phyloP scores from a whole-genome alignment of 2,113 vertebrate genomes.

The Prunella fulvescens region DNA sequence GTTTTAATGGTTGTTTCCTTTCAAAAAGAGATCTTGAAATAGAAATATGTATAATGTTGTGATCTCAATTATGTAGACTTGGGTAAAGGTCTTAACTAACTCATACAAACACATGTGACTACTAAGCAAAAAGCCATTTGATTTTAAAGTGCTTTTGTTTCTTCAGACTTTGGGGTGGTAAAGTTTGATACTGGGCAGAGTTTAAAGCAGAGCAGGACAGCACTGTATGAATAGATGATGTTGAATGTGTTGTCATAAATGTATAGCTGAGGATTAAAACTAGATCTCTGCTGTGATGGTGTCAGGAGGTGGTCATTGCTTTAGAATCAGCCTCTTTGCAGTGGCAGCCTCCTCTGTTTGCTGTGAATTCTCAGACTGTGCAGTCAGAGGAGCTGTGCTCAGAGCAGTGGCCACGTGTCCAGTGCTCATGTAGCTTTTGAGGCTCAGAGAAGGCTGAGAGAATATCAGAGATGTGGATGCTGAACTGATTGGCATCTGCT shows the following conservation, averaged over 20 bases:
- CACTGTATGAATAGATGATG: neutral
- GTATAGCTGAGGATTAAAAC: accelerated
- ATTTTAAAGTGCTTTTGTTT: neutral
- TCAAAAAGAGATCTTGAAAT: neutral
- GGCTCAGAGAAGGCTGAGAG: neutral
- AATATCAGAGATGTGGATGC: neutral
- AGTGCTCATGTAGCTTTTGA: accelerated
- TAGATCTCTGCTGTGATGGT: neutral
- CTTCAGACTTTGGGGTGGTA: neutral
- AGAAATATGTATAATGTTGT: neutral
- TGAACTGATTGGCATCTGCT: neutral
- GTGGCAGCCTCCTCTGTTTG: neutral
- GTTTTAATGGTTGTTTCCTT: neutral
- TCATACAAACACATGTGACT: neutral
- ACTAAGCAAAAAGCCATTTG: neutral
- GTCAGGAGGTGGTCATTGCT: neutral
- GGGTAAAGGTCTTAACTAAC: neutral
- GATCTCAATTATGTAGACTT: neutral
- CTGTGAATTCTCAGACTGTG: neutral
- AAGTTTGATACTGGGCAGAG: neutral
- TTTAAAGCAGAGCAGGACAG: neutral
- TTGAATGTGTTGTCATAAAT: neutral
- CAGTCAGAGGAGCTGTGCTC: neutral
- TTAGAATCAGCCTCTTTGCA: neutral
- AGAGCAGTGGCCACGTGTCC: neutral